Evolutionary conservation across 2,113 vertebrate genomes (phyloP).

Genomic region (Oryzias melastigma): DNA sequence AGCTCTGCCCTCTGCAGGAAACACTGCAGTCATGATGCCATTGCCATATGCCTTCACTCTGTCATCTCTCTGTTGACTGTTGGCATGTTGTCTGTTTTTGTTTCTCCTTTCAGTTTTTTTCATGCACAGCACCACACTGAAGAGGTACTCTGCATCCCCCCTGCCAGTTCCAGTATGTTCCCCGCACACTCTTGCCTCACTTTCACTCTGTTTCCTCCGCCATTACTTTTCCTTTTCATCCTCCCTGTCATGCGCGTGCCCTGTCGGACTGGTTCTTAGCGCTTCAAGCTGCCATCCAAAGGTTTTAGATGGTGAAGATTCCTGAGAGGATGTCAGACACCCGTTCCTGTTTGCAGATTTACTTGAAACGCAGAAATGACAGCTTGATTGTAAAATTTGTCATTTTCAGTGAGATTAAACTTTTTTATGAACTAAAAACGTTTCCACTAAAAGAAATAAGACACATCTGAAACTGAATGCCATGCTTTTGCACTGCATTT

Average conservation of each 20-base stretch:
- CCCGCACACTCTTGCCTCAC: constrained; percentile 70
- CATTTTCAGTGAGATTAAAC: no score
- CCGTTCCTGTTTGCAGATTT: constrained; percentile 1
- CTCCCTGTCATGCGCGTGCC: constrained; percentile 37
- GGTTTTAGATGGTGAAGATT: constrained; percentile 24
- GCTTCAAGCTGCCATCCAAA: constrained; percentile 29
- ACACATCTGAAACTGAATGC: background rate
- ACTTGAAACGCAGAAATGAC: background rate
- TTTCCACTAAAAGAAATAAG: background rate
- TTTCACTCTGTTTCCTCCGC: constrained; percentile 65
- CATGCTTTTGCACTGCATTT: background rate
- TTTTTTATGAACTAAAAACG: background rate
- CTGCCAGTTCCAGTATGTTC: constrained; percentile 76
- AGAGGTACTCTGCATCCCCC: constrained; percentile 76
- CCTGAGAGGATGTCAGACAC: constrained; percentile 15
- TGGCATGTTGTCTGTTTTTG: constrained; percentile 78
- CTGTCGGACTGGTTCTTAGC: constrained; percentile 28
- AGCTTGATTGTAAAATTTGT: no score
- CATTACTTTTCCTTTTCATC: constrained; percentile 50
- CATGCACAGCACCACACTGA: constrained; percentile 75
- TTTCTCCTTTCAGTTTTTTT: constrained; percentile 81
- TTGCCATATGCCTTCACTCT: constrained; percentile 64
- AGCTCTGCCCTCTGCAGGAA: constrained; percentile 35
- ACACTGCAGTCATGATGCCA: constrained; percentile 56
- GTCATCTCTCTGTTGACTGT: constrained; percentile 75